These are phyloP conservation scores for Tympanoctomys barrerae DNA, from an alignment of 2,797 vertebrate species.

Conservation along the genomic window DNA sequence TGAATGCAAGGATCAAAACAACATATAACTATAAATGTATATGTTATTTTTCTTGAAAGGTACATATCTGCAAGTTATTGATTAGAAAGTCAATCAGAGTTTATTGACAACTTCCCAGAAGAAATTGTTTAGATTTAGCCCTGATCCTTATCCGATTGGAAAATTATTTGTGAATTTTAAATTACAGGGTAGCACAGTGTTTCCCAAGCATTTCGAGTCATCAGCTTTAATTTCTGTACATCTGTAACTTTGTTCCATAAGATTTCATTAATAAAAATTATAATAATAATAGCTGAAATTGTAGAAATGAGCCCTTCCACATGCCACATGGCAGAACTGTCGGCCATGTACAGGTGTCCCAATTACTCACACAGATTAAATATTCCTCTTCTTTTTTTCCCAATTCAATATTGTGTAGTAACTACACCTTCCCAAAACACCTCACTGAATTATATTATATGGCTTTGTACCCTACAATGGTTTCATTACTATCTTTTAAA, in stretches of 20 bases:
- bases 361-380: constrained; percentile 56
- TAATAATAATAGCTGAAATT: constrained; percentile 19
- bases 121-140: background rate
- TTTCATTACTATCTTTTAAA: constrained; percentile 60
- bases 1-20: background rate
- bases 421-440: constrained; percentile 42
- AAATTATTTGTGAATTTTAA: constrained; percentile 15
- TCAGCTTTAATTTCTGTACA: constrained; percentile 41
- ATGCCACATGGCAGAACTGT: background rate
- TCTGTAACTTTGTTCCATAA: background rate
- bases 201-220: background rate
- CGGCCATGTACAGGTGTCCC: background rate
- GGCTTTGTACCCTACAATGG: constrained; percentile 43
- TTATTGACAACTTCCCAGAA: constrained; percentile 18
- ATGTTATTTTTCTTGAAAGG: background rate
- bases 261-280: constrained; percentile 31
- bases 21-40: background rate
- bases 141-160: background rate
- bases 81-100: background rate
- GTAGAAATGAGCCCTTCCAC: background rate
- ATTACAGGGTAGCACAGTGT: background rate
- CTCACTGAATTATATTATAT: constrained; percentile 60
- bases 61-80: background rate
- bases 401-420: constrained; percentile 61
- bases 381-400: constrained; percentile 52